phyloP scores from a whole-genome alignment of 2,888 invertebrate species.

The Leucoma salicis region DNA sequence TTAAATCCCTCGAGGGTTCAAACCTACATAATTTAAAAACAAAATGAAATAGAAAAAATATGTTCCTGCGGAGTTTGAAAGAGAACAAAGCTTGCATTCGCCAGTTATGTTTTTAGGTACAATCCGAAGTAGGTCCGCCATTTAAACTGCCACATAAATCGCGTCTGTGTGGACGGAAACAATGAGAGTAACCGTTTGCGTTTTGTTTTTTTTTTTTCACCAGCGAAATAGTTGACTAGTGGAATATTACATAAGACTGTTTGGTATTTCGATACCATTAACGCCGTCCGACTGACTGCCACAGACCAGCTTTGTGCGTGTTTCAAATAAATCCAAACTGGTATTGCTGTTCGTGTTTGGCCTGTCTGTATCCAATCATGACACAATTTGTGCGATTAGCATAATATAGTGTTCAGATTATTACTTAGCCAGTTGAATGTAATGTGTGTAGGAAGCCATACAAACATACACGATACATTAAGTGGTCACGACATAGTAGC shows the following conservation, averaged over 20 bases:
- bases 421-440: slow-evolving; percentile 12
- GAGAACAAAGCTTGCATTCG: slow-evolving; percentile 65
- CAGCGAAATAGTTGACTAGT: slow-evolving; percentile 50
- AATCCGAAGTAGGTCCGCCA: slow-evolving; percentile 57
- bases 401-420: slow-evolving; percentile 27
- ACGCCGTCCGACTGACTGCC: slow-evolving; percentile 41
- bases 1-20: too few species aligned
- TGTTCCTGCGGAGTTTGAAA: slow-evolving; percentile 59
- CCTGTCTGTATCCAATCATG: slow-evolving; percentile 20
- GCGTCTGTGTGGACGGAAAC: slow-evolving; percentile 60
- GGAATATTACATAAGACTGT: slow-evolving; percentile 54
- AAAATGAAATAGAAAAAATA: slow-evolving; percentile 66
- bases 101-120: slow-evolving; percentile 61
- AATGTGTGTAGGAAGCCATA: slow-evolving; percentile 19
- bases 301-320: slow-evolving; percentile 35
- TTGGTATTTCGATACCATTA: slow-evolving; percentile 46
- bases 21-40: slow-evolving; percentile 74
- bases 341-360: slow-evolving; percentile 33
- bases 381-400: slow-evolving; percentile 29
- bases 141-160: slow-evolving; percentile 76
- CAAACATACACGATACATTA: slow-evolving; percentile 4
- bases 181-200: slow-evolving; percentile 61
- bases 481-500: neutral
- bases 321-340: slow-evolving; percentile 35
- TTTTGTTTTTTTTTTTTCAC: slow-evolving; percentile 47